Percentiles rank a stretch among this genome's conserved stretches.
Evolutionary conservation across 1,140 invertebrate genomes (phyloP).

Genomic region (Coptotermes formosanus): DNA sequence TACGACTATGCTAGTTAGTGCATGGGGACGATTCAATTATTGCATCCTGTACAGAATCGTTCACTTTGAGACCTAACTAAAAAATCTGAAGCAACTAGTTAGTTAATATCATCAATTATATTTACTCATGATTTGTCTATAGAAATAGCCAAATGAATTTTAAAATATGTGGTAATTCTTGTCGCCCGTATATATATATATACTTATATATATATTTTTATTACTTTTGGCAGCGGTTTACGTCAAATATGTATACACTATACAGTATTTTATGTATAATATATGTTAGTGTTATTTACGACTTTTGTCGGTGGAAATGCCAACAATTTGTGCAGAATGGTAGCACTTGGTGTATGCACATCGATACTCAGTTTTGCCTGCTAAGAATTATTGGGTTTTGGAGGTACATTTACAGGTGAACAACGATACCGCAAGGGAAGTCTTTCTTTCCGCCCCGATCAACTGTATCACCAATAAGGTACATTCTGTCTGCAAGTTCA

Average conservation of each 20-base stretch:
- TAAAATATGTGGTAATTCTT: conserved; percentile 25
- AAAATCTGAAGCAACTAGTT: conserved; percentile 35
- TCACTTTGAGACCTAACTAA: conserved; percentile 33
- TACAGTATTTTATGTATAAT: conserved; percentile 36
- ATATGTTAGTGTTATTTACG: conserved; percentile 36
- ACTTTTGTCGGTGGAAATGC: conserved; percentile 36
- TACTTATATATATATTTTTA: background rate
- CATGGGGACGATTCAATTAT: conserved; percentile 18
- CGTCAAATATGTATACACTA: conserved; percentile 33
- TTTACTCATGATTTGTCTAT: conserved; percentile 20
- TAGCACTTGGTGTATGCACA: conserved; percentile 36
- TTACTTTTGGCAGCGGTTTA: conserved; percentile 21
- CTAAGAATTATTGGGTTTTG: conserved; percentile 31
- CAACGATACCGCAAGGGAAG: conserved; percentile 27
- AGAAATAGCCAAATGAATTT: conserved; percentile 29
- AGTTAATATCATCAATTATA: conserved; percentile 23
- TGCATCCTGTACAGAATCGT: conserved; percentile 28
- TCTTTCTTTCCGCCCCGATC: conserved; percentile 19
- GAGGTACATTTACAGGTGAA: conserved; percentile 33
- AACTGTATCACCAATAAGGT: conserved; percentile 26
- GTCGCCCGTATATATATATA: conserved; percentile 21
- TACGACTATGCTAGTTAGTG: conserved; percentile 25
- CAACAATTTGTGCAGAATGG: conserved; percentile 38
- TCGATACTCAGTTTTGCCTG: conserved; percentile 29
- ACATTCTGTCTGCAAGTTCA: background rate